Evolutionary conservation across 1,140 invertebrate genomes (phyloP).

Genomic region (Zaprionus taronus): DNA sequence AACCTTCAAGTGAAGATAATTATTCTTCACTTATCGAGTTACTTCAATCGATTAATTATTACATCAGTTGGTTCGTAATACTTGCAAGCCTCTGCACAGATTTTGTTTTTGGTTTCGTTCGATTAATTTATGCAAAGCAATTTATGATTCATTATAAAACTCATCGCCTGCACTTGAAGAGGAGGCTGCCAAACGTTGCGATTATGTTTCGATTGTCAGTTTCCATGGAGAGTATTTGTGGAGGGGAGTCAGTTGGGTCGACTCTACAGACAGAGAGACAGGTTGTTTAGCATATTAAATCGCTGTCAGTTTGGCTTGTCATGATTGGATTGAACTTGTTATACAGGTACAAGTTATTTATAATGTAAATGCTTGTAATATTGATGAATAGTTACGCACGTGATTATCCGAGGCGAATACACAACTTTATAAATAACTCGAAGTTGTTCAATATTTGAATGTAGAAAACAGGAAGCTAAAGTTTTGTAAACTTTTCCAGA

Average conservation of each 20-base stretch:
- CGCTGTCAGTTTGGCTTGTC: slow-evolving; percentile 15
- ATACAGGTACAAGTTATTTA: slow-evolving; percentile 16
- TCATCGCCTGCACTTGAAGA: slow-evolving; percentile 11
- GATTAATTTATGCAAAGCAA: slow-evolving; percentile 34
- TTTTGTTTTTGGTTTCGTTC: not conserved
- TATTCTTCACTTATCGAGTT: not conserved
- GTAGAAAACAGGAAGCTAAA: not conserved
- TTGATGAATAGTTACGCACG: slow-evolving; percentile 1
- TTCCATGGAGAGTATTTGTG: not conserved
- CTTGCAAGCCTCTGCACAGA: not conserved
- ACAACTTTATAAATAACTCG: not conserved
- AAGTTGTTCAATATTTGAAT: not conserved
- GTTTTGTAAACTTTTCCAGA: not conserved
- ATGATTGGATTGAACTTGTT: slow-evolving; percentile 21
- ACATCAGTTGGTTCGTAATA: not conserved
- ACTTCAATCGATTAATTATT: slow-evolving; percentile 6
- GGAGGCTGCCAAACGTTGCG: slow-evolving; percentile 6
- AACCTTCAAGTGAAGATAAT: not conserved
- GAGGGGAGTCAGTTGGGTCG: slow-evolving; percentile 4
- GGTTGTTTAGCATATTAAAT: slow-evolving; percentile 44
- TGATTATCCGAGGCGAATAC: not conserved
- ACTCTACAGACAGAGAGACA: slow-evolving; percentile 10
- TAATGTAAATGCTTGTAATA: slow-evolving; percentile 33
- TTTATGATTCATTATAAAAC: slow-evolving; percentile 9
- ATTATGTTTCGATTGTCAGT: slow-evolving; percentile 15